These are phyloP conservation scores for Cervus canadensis DNA, from an alignment of 2,113 vertebrate genomes.

Conservation along the genomic window DNA sequence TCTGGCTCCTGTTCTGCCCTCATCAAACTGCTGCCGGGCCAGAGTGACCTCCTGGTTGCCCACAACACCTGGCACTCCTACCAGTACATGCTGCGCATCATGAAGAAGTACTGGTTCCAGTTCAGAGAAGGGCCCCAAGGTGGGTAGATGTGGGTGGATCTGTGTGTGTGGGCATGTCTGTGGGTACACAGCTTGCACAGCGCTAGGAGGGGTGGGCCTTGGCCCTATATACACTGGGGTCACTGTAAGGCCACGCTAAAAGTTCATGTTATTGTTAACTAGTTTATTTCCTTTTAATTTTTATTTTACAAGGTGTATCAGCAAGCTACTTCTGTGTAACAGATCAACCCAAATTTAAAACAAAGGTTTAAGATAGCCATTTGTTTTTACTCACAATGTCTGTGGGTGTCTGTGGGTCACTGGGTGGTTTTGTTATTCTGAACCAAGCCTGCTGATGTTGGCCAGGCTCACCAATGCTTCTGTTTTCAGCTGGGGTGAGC, in stretches of 20 bases:
- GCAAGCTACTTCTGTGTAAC: not conserved
- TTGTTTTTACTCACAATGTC: not conserved
- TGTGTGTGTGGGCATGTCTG: not conserved
- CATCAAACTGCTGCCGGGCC: conserved; percentile 91
- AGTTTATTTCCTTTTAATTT: not conserved
- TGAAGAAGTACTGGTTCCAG: conserved; percentile 93
- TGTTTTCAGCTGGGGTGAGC: too few species aligned
- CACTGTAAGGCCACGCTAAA: accelerated
- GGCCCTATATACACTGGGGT: accelerated
- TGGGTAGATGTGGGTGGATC: conserved; percentile 55
- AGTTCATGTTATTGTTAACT: not conserved
- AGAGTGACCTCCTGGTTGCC: conserved; percentile 89
- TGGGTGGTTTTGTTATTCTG: not conserved
- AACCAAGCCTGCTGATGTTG: not conserved
- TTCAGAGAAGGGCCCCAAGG: conserved; percentile 82
- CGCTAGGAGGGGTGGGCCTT: not conserved
- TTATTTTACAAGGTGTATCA: not conserved
- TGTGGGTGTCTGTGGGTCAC: not conserved
- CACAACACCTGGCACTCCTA: conserved; percentile 95
- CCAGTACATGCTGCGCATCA: conserved; percentile 92
- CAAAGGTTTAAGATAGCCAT: not conserved
- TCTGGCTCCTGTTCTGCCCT: conserved; percentile 95
- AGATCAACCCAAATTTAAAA: not conserved
- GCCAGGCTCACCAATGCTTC: not conserved
- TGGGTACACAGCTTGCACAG: accelerated